phyloP scores from a whole-genome alignment of 2,113 vertebrate species.

The Vidua macroura region DNA sequence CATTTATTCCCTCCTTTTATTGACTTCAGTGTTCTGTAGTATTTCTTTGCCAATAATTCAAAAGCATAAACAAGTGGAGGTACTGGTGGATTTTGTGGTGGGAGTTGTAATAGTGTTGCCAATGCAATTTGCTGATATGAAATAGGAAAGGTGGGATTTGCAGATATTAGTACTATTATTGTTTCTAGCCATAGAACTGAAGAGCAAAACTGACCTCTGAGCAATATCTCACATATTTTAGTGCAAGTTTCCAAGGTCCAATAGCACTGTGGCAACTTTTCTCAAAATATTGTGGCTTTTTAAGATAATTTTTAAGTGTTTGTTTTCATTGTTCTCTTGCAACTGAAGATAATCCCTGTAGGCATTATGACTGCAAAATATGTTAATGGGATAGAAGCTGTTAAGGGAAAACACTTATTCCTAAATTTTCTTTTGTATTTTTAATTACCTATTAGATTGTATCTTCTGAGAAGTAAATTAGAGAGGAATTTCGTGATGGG shows the following conservation, averaged over 20 bases:
- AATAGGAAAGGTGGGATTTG: background rate
- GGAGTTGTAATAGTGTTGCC: background rate
- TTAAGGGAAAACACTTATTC: background rate
- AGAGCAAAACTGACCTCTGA: background rate
- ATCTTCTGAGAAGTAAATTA: slow-evolving; percentile 4
- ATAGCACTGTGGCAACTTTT: background rate
- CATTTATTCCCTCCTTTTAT: background rate
- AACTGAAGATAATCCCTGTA: background rate
- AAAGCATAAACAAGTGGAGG: background rate
- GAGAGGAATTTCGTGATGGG: background rate
- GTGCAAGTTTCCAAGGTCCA: slow-evolving; percentile 15
- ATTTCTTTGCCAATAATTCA: background rate
- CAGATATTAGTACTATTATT: background rate
- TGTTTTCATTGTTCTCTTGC: slow-evolving; percentile 48
- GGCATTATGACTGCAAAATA: slow-evolving; percentile 25
- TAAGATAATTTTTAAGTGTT: slow-evolving; percentile 12
- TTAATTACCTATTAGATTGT: slow-evolving; percentile 32
- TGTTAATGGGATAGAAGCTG: slow-evolving; percentile 7
- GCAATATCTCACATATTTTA: background rate
- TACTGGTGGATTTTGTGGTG: background rate
- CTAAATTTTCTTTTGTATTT: slow-evolving; percentile 1
- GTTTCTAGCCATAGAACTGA: background rate
- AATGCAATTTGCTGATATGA: background rate
- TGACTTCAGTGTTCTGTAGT: background rate
- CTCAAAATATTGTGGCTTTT: slow-evolving; percentile 36